Conservation (phyloP, 2,113 vertebrate species). For the Cnemophilus loriae region DNA sequence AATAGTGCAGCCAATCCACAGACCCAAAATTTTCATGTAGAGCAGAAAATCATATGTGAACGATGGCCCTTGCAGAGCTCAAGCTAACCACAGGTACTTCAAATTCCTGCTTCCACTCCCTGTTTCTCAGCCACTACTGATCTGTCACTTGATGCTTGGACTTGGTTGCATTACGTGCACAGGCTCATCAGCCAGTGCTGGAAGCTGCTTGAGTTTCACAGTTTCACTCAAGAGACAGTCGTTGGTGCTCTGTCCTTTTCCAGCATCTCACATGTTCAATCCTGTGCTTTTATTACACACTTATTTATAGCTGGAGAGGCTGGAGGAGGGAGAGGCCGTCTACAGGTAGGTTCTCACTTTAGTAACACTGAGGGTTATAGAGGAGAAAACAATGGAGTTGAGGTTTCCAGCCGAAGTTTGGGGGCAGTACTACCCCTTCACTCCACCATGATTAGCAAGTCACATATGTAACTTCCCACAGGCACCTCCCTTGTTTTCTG, state of each 20-base stretch:
- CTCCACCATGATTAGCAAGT: not conserved
- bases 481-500: not conserved
- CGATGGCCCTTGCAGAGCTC: not conserved
- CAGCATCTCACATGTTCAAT: not conserved
- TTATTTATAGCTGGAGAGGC: not conserved
- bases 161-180: accelerated
- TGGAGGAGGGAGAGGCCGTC: not conserved
- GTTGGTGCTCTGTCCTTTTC: not conserved
- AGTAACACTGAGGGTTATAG: not conserved
- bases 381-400: not conserved
- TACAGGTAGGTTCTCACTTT: not conserved
- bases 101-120: not conserved
- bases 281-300: not conserved
- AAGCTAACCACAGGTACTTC: not conserved
- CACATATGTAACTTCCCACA: not conserved
- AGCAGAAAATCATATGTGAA: not conserved
- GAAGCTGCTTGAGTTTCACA: not conserved
- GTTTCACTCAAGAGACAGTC: not conserved
- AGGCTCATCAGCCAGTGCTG: not conserved
- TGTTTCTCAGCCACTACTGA: not conserved
- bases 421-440: not conserved
- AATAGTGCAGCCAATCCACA: not conserved
- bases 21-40: not conserved
- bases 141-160: not conserved
- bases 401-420: not conserved